A percentile compares a stretch with the other conserved stretches of the same genome.
phyloP scores from a whole-genome alignment of 2,113 vertebrate species.

The Nycticorax nycticorax region DNA sequence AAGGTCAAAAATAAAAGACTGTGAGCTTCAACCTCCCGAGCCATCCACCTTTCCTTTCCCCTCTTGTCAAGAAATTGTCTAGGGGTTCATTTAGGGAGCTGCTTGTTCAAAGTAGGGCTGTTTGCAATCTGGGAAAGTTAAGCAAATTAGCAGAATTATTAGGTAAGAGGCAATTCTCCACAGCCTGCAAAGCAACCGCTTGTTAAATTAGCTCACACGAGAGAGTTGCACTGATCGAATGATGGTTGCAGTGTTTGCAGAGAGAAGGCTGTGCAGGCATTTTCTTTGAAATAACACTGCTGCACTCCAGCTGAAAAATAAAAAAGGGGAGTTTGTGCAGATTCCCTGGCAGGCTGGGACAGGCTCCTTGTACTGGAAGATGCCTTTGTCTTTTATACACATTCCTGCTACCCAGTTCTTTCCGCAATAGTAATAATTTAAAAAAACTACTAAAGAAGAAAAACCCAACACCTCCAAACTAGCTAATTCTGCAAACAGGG shows the following conservation, averaged over 20 bases:
- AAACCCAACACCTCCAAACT: not conserved
- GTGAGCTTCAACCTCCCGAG: not conserved
- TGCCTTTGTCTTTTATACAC: not conserved
- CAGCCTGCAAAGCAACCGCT: conserved; percentile 61
- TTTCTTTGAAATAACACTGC: not conserved
- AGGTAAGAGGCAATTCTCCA: conserved; percentile 66
- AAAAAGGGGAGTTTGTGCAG: not conserved
- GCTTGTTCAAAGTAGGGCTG: not conserved
- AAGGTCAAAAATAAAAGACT: conserved; percentile 52
- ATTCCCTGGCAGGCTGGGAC: not conserved
- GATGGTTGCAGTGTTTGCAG: conserved; percentile 30
- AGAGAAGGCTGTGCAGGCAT: conserved; percentile 15
- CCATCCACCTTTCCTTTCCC: not conserved
- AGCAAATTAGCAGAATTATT: conserved; percentile 68
- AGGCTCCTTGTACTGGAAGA: not conserved
- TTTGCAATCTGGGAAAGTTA: conserved; percentile 57
- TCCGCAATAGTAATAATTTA: not conserved
- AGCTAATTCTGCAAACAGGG: not conserved
- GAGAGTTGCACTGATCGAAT: conserved; percentile 39
- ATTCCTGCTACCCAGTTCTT: not conserved
- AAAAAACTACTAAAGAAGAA: not conserved
- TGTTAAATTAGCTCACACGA: conserved; percentile 62
- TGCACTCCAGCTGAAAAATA: not conserved
- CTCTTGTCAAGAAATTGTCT: not conserved
- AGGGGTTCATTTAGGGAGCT: conserved; percentile 44